These are phyloP conservation scores for Rosalia funebris DNA, from an alignment of 2,888 invertebrate species.

Conservation along the genomic window DNA sequence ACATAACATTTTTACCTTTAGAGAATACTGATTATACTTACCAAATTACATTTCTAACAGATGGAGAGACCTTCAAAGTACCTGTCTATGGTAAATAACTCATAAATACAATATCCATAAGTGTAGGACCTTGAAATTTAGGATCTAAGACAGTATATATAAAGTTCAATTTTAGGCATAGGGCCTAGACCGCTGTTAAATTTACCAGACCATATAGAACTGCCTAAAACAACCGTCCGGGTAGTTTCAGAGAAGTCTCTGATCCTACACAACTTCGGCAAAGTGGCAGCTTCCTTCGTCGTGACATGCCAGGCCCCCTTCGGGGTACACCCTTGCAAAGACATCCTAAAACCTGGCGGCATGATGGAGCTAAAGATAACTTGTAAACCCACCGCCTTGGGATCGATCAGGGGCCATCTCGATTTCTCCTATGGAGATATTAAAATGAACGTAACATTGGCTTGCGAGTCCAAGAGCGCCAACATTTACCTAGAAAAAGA, in stretches of 20 bases:
- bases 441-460: constrained; percentile 55
- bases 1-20: constrained; percentile 71
- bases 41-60: constrained; percentile 67
- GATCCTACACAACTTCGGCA: constrained; percentile 68
- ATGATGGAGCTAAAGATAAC: constrained; percentile 65
- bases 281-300: constrained; percentile 65
- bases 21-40: constrained; percentile 69
- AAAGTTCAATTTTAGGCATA: constrained; percentile 60
- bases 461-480: constrained; percentile 65
- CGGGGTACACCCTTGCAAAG: constrained; percentile 67
- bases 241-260: constrained; percentile 65
- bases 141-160: constrained; percentile 8
- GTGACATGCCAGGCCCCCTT: constrained; percentile 65
- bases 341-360: constrained; percentile 65
- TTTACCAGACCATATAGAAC: constrained; percentile 69
- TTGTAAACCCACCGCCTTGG: constrained; percentile 63
- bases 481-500: constrained; percentile 66
- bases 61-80: constrained; percentile 67
- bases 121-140: no score
- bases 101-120: no score
- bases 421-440: constrained; percentile 26
- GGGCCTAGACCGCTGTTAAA: constrained; percentile 69
- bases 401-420: constrained; percentile 16
- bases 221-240: constrained; percentile 68
- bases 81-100: constrained; percentile 71